Percentiles rank a stretch among this genome's conserved stretches.
phyloP scores from a whole-genome alignment of 2,797 vertebrate genomes.

The Scyliorhinus canicula region DNA sequence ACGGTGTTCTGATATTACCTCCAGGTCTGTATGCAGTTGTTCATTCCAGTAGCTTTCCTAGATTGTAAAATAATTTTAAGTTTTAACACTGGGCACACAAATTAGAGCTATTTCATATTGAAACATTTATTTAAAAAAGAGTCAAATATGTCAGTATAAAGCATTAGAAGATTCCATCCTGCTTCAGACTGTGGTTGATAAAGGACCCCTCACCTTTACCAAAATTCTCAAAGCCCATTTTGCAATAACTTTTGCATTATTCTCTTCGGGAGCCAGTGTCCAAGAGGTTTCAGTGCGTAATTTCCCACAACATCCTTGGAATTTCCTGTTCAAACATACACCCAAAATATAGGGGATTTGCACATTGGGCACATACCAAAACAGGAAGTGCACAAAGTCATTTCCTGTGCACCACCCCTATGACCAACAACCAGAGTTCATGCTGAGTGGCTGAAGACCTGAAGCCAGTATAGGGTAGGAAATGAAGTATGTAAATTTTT shows the following conservation, averaged over 20 bases:
- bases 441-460: too few species aligned
- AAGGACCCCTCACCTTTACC: neutral
- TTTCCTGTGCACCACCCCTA: neutral
- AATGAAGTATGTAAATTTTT: too few species aligned
- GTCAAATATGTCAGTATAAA: neutral
- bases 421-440: neutral
- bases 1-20: constrained; percentile 45
- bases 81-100: constrained; percentile 12
- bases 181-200: neutral
- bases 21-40: constrained; percentile 40
- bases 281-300: neutral
- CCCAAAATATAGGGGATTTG: neutral
- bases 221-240: neutral
- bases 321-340: neutral
- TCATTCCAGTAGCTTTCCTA: constrained; percentile 43
- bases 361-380: neutral
- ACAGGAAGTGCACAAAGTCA: neutral
- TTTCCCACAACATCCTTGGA: neutral
- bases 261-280: neutral
- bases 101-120: neutral
- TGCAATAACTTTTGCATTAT: neutral
- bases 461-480: too few species aligned
- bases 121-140: constrained; percentile 10
- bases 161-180: neutral
- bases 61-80: constrained; percentile 47